These are phyloP conservation scores for Drosophila kohkoa DNA, from an alignment of 1,140 invertebrate species.

Conservation along the genomic window DNA sequence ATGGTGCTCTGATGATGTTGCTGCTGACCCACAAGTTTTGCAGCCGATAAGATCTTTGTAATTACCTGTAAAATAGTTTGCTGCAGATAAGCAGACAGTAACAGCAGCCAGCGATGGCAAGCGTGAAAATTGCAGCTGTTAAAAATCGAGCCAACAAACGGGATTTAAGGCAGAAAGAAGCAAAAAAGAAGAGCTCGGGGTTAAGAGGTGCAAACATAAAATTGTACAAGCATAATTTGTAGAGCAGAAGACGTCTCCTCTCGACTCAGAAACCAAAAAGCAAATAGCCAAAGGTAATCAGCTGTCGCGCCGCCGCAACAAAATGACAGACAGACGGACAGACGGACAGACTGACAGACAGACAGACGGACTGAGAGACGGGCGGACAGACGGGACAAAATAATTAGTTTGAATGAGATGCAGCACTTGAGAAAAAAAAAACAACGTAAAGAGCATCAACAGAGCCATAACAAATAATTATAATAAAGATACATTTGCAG, in stretches of 20 bases:
- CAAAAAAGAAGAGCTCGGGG: conserved; percentile 4
- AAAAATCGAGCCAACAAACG: conserved; percentile 39
- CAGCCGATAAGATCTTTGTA: conserved; percentile 66
- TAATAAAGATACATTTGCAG: conserved; percentile 57
- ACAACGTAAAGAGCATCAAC: conserved; percentile 25
- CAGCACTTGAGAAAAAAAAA: conserved; percentile 52
- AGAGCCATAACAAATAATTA: conserved; percentile 29
- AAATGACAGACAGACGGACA: conserved; percentile 19
- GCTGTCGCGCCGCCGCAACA: conserved; percentile 53
- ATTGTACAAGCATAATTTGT: conserved; percentile 32
- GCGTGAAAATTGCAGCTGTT: conserved; percentile 74
- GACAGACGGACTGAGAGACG: neutral
- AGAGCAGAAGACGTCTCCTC: conserved; percentile 16
- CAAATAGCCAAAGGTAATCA: conserved; percentile 77
- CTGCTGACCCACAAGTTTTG: conserved; percentile 42
- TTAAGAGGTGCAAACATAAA: conserved; percentile 39
- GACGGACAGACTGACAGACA: conserved; percentile 30
- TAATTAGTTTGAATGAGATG: conserved; percentile 73
- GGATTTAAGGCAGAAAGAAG: conserved; percentile 34
- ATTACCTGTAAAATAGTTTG: conserved; percentile 56
- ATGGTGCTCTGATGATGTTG: conserved; percentile 14
- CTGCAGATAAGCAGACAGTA: conserved; percentile 19
- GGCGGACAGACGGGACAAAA: conserved; percentile 42
- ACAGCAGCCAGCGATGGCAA: conserved; percentile 43
- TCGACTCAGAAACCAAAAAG: conserved; percentile 50